Percentiles rank a stretch among this genome's conserved stretches.
Evolutionary conservation across 2,797 vertebrate genomes (phyloP).

Genomic region (Poeciliopsis infans): DNA sequence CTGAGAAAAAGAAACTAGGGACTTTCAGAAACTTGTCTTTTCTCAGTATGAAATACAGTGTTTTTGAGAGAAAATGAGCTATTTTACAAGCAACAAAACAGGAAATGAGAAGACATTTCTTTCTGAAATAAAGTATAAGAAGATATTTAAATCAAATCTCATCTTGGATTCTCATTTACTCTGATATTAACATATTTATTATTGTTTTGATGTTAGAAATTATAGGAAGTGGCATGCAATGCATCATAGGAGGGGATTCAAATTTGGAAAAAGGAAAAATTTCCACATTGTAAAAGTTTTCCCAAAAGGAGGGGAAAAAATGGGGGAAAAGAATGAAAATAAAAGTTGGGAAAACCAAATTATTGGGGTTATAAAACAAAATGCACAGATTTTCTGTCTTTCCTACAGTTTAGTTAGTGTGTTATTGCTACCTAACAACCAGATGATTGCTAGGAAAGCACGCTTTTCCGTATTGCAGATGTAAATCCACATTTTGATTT

Average conservation of each 20-base stretch:
- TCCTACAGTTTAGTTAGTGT: background rate
- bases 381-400: background rate
- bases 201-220: slow-evolving; percentile 27
- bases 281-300: background rate
- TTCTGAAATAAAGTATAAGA: background rate
- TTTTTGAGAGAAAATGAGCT: background rate
- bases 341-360: background rate
- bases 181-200: slow-evolving; percentile 2
- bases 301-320: too few species aligned
- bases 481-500: background rate
- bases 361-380: background rate
- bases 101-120: background rate
- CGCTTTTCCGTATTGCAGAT: background rate
- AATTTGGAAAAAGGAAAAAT: background rate
- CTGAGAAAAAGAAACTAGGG: background rate
- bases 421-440: background rate
- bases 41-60: slow-evolving; percentile 6
- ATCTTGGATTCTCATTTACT: slow-evolving; percentile 34
- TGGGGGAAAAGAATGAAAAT: background rate
- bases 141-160: slow-evolving; percentile 17
- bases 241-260: slow-evolving; percentile 13
- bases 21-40: background rate
- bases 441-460: background rate
- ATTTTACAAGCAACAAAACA: background rate
- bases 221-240: slow-evolving; percentile 20